Base-by-base conservation (phyloP, 2,888 invertebrate genomes). In the Stenotaenia linearis region DNA sequence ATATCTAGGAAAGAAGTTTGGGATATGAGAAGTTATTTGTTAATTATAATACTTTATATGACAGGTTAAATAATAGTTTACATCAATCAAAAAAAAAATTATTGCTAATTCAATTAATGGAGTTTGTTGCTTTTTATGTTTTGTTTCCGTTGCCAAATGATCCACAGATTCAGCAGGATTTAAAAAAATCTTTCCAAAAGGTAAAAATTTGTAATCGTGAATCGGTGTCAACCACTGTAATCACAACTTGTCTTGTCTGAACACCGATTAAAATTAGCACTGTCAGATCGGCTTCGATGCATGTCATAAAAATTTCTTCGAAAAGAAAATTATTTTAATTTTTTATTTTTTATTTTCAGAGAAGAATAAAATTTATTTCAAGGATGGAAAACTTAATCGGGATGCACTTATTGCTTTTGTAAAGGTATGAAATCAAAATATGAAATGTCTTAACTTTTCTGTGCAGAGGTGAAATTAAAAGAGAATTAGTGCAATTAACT, bases 381-480 rank as follows among this genome's bases (percentile, higher is more conserved):
- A 78, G 69, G 81, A 82, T 77, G 83, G 83, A 1, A 80, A 81
- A 69, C 82, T 88, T 32, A 86, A 87, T 81, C 85, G 85, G 81
- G 86, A 86, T 40, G 86, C 85, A 40, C 83, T 88, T 75, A 85
- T 87, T n/a, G 85, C 84, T 45, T 88, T 88, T 56, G 83, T 83
- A n/a, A 82, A 81, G 81, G 83, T 83, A 79, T n/a, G n/a, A n/a
- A n/a, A n/a, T n/a, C n/a, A n/a, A n/a, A n/a, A n/a, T n/a, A n/a
- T n/a, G n/a, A n/a, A n/a, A n/a, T n/a, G n/a, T n/a, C n/a, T n/a
- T n/a, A n/a, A n/a, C n/a, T n/a, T n/a, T n/a, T n/a, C n/a, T n/a
- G n/a, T n/a, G n/a, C n/a, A n/a, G n/a, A n/a, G n/a, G n/a, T n/a
- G n/a, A n/a, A n/a, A n/a, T n/a, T n/a, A n/a, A n/a, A n/a, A n/a